Percentiles rank a stretch among this genome's conserved stretches.
phyloP scores from a whole-genome alignment of 2,888 invertebrate species.

The Drosophila robusta region DNA sequence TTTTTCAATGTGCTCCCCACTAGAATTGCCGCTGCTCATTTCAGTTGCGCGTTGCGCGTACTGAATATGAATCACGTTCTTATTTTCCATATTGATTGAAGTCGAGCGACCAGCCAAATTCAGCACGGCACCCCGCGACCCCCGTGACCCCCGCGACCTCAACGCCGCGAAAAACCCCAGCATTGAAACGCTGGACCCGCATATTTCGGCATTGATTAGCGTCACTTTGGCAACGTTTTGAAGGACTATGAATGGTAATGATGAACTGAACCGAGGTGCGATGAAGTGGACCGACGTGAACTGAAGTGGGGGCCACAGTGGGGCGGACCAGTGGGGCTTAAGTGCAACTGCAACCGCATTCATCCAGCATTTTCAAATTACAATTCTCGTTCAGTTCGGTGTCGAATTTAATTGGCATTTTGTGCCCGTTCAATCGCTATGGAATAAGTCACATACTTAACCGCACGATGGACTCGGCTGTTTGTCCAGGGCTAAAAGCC shows the following conservation, averaged over 20 bases:
- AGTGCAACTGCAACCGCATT: constrained; percentile 17
- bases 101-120: constrained; percentile 11
- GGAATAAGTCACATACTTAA: constrained; percentile 30
- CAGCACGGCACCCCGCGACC: not conserved
- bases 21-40: constrained; percentile 46
- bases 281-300: constrained; percentile 1
- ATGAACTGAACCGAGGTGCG: constrained; percentile 8
- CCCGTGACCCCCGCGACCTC: not conserved
- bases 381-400: constrained; percentile 27
- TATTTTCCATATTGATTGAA: constrained; percentile 75
- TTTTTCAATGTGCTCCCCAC: constrained; percentile 18
- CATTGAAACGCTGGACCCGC: constrained; percentile 24
- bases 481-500: not conserved
- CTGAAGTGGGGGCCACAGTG: too few relatives aligned
- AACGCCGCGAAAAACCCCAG: not conserved
- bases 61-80: constrained; percentile 71
- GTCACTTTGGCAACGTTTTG: constrained; percentile 24
- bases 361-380: constrained; percentile 54
- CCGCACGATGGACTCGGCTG: not conserved
- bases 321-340: not conserved
- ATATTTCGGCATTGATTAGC: constrained; percentile 56
- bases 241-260: constrained; percentile 39
- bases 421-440: constrained; percentile 32
- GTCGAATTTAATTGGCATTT: constrained; percentile 56
- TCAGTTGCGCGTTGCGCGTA: constrained; percentile 57